These are phyloP conservation scores for Chelonus insularis DNA, from an alignment of 1,140 invertebrate species.

Conservation along the genomic window DNA sequence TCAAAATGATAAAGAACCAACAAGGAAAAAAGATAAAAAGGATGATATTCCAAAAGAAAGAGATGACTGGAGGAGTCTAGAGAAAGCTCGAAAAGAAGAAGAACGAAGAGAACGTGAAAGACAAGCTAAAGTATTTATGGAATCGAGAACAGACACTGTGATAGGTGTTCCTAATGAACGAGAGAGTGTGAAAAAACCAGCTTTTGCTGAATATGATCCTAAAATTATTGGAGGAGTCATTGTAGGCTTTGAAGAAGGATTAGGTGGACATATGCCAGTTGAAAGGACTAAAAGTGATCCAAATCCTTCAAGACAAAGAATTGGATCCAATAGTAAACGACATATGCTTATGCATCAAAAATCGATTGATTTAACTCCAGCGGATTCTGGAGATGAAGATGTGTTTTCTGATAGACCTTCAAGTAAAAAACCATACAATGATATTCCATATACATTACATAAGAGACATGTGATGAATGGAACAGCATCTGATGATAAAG, in stretches of 20 bases:
- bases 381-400: slow-evolving; percentile 79
- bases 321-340: slow-evolving; percentile 71
- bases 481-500: slow-evolving; percentile 65
- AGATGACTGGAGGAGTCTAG: slow-evolving; percentile 54
- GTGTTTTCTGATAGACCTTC: slow-evolving; percentile 63
- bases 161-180: slow-evolving; percentile 40
- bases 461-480: slow-evolving; percentile 83
- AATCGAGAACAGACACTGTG: slow-evolving; percentile 45
- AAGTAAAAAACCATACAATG: slow-evolving; percentile 63
- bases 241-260: slow-evolving; percentile 53
- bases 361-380: slow-evolving; percentile 80
- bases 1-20: slow-evolving; percentile 28
- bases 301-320: slow-evolving; percentile 71
- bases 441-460: slow-evolving; percentile 81
- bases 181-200: slow-evolving; percentile 44
- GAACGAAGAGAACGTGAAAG: slow-evolving; percentile 50
- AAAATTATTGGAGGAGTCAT: slow-evolving; percentile 57
- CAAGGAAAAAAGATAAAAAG: slow-evolving; percentile 32
- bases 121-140: slow-evolving; percentile 43
- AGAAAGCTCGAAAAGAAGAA: slow-evolving; percentile 50
- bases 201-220: slow-evolving; percentile 58
- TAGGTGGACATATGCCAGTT: slow-evolving; percentile 67
- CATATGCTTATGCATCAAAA: slow-evolving; percentile 84
- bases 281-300: slow-evolving; percentile 85
- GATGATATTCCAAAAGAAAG: slow-evolving; percentile 50